Base-by-base conservation (phyloP, 2,888 invertebrate species). In the Aethes cnicana region DNA sequence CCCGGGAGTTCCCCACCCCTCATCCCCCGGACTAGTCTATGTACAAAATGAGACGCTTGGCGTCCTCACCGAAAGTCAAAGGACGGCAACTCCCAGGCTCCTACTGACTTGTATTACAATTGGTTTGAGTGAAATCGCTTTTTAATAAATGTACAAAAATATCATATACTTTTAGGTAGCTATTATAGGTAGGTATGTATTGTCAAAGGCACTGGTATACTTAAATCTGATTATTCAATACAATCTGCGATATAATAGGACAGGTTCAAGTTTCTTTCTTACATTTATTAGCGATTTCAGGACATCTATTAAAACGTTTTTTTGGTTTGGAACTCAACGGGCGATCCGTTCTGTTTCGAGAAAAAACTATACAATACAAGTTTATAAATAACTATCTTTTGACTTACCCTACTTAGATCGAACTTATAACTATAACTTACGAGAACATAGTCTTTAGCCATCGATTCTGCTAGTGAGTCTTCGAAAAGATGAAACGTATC, bases 401-500 rank as follows among this genome's bases (percentile, higher is more conserved):
- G 74, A 82, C 84, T 83, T 86, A 87, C 59, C 53, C 69, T 77
- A 83, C 82, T 82, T 86, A 85, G 62, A 75, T 65, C 72, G 60
- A 77, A 72, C 82, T 85, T 86, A 50, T 12, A 87, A 47, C 54
- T 68, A 76, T 65, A 74, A 64, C 82, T 84, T 84, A 87, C 57
- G 71, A 79, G 72, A 83, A 79, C 83, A 77, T 86, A 88, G 85
- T 88, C 87, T 87, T 89, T 84, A 89, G 81, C 78, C 78, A 84
- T 85, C 87, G 84, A 85, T 84, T 81, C 77, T 75, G 78, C 77
- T 71, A 79, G 70, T 73, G 86, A 87, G 68, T 88, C 88, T 89
- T 88, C 88, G 88, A 89, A 86, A 76, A 88, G 88, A 89, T 88
- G 83, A 88, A 88, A 88, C 89, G 84, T 84, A 87, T 88, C 88